Evolutionary conservation across 2,888 invertebrate genomes (phyloP).

Genomic region (Drosophila prostipennis): DNA sequence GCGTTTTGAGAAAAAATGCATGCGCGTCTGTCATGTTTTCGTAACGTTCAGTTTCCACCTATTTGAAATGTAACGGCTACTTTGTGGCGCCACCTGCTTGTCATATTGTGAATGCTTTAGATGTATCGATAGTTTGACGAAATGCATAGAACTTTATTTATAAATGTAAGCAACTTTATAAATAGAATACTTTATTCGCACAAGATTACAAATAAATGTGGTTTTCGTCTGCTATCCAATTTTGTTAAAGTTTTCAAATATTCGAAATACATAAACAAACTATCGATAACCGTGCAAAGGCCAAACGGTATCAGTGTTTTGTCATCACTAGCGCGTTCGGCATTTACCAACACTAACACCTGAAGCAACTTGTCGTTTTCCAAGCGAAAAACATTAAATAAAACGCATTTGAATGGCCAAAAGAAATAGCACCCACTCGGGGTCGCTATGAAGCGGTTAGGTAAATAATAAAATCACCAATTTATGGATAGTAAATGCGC

Average conservation of each 20-base stretch:
- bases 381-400: constrained; percentile 70
- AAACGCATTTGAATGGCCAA: constrained; percentile 45
- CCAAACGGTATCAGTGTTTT: neutral
- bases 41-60: neutral
- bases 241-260: too few species aligned
- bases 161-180: neutral
- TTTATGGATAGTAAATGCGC: constrained; percentile 1
- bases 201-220: too few species aligned
- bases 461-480: neutral
- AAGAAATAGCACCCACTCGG: constrained; percentile 24
- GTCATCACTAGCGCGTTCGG: constrained; percentile 15
- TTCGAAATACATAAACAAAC: neutral
- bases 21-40: constrained; percentile 14
- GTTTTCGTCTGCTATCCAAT: too few species aligned
- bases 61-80: constrained; percentile 16
- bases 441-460: constrained; percentile 14
- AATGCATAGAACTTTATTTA: too few species aligned
- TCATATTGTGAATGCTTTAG: neutral
- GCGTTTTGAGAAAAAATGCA: constrained; percentile 24
- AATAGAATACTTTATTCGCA: too few species aligned
- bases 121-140: constrained; percentile 4
- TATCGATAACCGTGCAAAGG: neutral
- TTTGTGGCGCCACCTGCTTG: neutral
- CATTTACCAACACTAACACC: constrained; percentile 25
- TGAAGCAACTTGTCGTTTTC: constrained; percentile 54